These are phyloP conservation scores for Araneus ventricosus DNA, from an alignment of 1,140 invertebrate species.

Conservation along the genomic window DNA sequence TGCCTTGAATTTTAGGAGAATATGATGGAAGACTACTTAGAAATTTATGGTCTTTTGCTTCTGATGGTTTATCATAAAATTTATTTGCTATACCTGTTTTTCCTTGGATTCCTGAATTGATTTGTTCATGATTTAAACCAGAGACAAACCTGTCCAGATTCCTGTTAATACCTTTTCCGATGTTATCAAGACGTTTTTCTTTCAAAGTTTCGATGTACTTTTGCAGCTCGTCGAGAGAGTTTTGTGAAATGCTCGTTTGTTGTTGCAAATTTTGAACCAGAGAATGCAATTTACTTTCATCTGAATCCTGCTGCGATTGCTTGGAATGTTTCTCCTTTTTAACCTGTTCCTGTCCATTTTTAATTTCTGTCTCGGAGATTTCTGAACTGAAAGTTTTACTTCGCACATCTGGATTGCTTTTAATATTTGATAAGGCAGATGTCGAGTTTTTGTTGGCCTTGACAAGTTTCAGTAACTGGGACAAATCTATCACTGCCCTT, in stretches of 20 bases:
- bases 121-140: not conserved
- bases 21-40: not conserved
- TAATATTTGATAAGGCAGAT: not conserved
- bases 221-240: not conserved
- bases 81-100: not conserved
- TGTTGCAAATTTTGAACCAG: not conserved
- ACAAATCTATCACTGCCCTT: conserved; percentile 57
- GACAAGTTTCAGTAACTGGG: conserved; percentile 44
- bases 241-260: not conserved
- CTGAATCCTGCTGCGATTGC: not conserved
- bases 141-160: not conserved
- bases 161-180: not conserved
- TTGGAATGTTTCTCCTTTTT: not conserved
- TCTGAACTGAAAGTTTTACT: not conserved
- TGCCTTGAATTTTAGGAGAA: not conserved
- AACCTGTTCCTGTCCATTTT: not conserved
- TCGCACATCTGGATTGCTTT: not conserved
- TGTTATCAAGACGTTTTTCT: not conserved
- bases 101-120: not conserved
- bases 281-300: not conserved
- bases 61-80: not conserved
- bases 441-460: conserved; percentile 40
- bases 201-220: not conserved
- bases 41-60: not conserved
- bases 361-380: not conserved